phyloP scores from a whole-genome alignment of 2,888 invertebrate species.

The Parnassius smintheus region DNA sequence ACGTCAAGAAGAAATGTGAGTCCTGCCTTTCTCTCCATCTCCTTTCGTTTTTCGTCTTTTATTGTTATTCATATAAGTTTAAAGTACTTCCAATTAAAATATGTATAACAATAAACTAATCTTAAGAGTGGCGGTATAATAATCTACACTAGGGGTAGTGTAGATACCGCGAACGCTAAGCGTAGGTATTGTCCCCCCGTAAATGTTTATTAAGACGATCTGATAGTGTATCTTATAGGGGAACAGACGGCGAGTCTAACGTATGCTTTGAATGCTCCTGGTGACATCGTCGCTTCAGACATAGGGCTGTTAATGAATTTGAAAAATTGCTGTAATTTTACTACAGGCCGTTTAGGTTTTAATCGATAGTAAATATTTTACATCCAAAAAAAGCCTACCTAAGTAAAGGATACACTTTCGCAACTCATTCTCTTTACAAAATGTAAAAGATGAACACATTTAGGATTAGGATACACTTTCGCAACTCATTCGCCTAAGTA shows the following conservation, averaged over 20 bases:
- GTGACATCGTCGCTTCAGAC: conserved; percentile 36
- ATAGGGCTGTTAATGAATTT: conserved; percentile 33
- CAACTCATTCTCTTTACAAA: too few species aligned
- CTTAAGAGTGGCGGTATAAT: conserved; percentile 32
- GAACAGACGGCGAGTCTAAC: conserved; percentile 64
- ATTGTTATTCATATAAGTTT: too few species aligned
- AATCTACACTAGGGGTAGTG: conserved; percentile 33
- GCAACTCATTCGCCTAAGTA: too few species aligned
- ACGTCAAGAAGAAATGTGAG: conserved; percentile 91
- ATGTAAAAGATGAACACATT: too few species aligned
- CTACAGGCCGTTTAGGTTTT: too few species aligned
- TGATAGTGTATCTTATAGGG: conserved; percentile 72
- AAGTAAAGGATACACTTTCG: too few species aligned
- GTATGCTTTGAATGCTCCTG: conserved; percentile 64
- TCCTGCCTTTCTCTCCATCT: conserved; percentile 32
- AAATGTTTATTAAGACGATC: conserved; percentile 79
- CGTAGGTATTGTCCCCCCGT: conserved; percentile 66
- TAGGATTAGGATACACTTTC: too few species aligned
- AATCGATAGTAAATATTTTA: too few species aligned
- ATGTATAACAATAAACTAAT: too few species aligned
- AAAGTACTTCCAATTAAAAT: too few species aligned
- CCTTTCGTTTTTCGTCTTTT: not conserved
- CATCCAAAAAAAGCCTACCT: too few species aligned
- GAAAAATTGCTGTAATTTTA: too few species aligned
- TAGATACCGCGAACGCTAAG: conserved; percentile 53